A percentile compares a stretch with the other conserved stretches of the same genome.
These are phyloP conservation scores for Rhagoletis pomonella DNA, from an alignment of 1,140 invertebrate species.

Conservation along the genomic window DNA sequence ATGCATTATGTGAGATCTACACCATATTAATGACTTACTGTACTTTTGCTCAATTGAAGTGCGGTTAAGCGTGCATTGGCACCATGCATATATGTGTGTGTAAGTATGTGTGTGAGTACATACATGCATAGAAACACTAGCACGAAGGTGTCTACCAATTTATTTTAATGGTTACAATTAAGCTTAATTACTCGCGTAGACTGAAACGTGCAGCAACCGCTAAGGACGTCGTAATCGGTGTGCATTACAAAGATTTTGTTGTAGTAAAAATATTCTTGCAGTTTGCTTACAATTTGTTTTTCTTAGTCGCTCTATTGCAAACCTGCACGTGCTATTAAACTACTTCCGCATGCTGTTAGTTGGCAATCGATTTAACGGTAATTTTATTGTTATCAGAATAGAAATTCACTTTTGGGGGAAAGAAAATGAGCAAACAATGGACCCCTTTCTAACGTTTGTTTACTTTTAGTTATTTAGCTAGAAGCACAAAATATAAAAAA, in stretches of 20 bases:
- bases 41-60: neutral
- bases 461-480: too few relatives aligned
- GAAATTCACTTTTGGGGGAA: too few relatives aligned
- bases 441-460: too few relatives aligned
- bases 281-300: neutral
- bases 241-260: conserved; percentile 14
- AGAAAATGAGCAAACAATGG: too few relatives aligned
- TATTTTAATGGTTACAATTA: conserved; percentile 74
- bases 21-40: too few relatives aligned
- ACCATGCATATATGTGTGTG: neutral
- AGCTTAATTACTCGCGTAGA: conserved; percentile 74
- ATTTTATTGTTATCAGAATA: neutral
- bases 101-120: neutral
- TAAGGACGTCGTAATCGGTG: neutral
- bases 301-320: conserved; percentile 13
- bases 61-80: conserved; percentile 64
- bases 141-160: conserved; percentile 74
- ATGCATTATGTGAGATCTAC: too few relatives aligned
- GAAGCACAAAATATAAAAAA: too few relatives aligned
- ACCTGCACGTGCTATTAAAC: neutral
- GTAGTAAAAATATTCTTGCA: conserved; percentile 26
- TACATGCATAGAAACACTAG: conserved; percentile 63
- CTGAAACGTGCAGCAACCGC: conserved; percentile 66
- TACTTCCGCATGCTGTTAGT: neutral
- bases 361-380: neutral